Conservation (phyloP, 1,140 invertebrate species). For the Semibalanus balanoides region DNA sequence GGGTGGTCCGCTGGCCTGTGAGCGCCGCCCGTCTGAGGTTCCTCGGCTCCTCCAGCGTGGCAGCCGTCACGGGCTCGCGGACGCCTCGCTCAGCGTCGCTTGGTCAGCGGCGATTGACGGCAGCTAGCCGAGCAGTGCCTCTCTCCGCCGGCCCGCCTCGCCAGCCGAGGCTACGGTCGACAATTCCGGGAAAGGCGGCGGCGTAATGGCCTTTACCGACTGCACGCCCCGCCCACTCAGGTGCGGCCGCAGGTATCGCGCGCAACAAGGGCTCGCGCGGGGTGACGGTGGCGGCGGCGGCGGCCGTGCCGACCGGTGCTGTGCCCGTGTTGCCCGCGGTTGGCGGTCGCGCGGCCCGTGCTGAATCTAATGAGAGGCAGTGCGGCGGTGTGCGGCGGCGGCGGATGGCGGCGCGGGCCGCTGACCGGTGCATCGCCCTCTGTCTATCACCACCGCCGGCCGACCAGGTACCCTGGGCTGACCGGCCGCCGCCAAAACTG, state of each 20-base stretch:
- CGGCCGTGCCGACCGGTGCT: no score
- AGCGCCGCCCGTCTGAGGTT: not conserved
- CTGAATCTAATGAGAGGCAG: not conserved
- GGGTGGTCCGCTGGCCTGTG: no score
- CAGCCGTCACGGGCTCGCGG: not conserved
- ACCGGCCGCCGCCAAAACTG: no score
- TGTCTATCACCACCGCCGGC: no score
- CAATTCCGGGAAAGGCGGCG: not conserved
- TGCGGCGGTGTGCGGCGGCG: no score
- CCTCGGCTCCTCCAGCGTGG: not conserved
- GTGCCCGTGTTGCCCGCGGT: not conserved
- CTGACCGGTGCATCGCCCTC: not conserved
- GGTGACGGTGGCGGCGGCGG: no score
- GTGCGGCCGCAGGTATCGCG: not conserved
- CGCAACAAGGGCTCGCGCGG: not conserved
- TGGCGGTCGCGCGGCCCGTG: not conserved
- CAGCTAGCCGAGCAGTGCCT: not conserved
- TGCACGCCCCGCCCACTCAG: not conserved
- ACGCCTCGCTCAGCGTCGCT: not conserved
- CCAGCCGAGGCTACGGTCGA: not conserved
- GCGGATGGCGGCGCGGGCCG: no score
- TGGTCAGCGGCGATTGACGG: not conserved
- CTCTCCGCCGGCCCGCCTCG: not conserved
- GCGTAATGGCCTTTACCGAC: not conserved
- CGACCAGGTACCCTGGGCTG: no score